phyloP scores from a whole-genome alignment of 2,113 vertebrate genomes.

The Poicephalus gulielmi region DNA sequence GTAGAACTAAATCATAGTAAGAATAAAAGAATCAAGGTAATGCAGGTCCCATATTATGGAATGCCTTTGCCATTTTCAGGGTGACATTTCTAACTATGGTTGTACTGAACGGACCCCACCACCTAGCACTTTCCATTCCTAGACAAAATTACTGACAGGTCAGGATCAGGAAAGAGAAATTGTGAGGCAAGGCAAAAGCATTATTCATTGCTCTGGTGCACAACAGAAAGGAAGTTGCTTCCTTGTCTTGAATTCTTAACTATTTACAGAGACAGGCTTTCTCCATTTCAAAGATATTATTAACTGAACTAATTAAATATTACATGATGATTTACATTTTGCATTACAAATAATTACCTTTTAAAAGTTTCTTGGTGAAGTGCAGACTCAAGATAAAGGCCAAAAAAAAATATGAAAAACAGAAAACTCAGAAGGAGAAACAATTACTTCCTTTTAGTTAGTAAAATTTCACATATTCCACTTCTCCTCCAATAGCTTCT shows the following conservation, averaged over 20 bases:
- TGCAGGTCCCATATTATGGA: not conserved
- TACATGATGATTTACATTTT: not conserved
- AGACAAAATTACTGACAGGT: not conserved
- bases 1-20: not conserved
- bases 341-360: not conserved
- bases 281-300: not conserved
- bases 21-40: not conserved
- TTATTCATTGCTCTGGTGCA: not conserved
- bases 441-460: not conserved
- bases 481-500: not conserved
- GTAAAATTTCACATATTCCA: not conserved
- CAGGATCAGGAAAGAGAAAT: not conserved
- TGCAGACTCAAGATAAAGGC: not conserved
- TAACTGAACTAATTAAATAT: not conserved
- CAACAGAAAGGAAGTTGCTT: not conserved
- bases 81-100: not conserved
- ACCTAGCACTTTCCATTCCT: not conserved
- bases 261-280: not conserved
- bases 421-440: not conserved
- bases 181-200: not conserved
- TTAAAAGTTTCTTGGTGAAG: not conserved
- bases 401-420: not conserved
- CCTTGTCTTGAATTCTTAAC: not conserved
- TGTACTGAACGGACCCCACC: not conserved
- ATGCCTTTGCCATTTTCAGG: not conserved